Evolutionary conservation across 2,113 vertebrate species (phyloP).

Genomic region (Barbus barbus): DNA sequence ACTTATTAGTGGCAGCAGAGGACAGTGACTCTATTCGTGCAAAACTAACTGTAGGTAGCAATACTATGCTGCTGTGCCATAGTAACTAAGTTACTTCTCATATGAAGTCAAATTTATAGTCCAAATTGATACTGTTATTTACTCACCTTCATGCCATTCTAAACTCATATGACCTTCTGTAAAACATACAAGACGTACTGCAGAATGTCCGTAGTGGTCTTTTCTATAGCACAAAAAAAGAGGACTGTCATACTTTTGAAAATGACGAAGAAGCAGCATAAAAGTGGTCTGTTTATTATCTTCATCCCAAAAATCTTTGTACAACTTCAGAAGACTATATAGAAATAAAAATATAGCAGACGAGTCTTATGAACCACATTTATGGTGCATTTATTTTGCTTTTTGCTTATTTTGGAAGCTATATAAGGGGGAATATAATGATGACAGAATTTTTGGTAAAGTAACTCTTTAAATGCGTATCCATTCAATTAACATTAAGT

Average conservation of each 20-base stretch:
- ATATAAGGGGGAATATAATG: not conserved
- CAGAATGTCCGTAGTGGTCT: not conserved
- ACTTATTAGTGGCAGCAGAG: conserved; percentile 58
- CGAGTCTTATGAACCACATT: not conserved
- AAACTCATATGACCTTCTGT: not conserved
- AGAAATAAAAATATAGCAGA: not conserved
- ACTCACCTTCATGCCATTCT: not conserved
- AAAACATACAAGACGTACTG: not conserved
- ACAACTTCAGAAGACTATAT: not conserved
- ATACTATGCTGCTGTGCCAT: not conserved
- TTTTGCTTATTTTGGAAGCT: not conserved
- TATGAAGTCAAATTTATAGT: not conserved
- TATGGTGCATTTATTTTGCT: not conserved
- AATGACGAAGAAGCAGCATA: not conserved
- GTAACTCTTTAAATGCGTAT: not conserved
- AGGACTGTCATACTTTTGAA: not conserved
- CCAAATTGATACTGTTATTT: not conserved
- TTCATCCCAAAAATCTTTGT: too few relatives aligned
- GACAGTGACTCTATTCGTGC: conserved; percentile 46
- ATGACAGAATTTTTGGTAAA: not conserved
- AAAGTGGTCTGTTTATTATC: not conserved
- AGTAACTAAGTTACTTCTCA: not conserved
- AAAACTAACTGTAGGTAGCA: conserved; percentile 62
- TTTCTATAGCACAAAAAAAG: not conserved
- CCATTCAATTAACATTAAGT: not conserved